These are phyloP conservation scores for Neotoxoptera formosana DNA, from an alignment of 1,140 invertebrate species.

Conservation along the genomic window DNA sequence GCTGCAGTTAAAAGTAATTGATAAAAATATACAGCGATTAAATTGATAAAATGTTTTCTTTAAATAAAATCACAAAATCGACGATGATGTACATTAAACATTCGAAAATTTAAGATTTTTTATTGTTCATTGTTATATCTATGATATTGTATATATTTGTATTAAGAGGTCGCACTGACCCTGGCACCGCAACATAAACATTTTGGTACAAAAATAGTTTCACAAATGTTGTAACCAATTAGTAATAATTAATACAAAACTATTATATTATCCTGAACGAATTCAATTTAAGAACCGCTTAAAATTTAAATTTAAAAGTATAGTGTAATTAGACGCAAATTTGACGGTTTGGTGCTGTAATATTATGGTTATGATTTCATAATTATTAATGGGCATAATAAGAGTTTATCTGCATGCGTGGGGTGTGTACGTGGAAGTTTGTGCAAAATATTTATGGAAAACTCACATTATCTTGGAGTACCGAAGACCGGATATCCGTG, in stretches of 20 bases:
- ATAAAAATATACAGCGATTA: too few species aligned
- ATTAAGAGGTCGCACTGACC: too few species aligned
- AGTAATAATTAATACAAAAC: neutral
- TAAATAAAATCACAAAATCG: too few species aligned
- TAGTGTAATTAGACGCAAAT: neutral
- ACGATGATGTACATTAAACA: too few species aligned
- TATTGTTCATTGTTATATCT: too few species aligned
- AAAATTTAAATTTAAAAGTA: neutral
- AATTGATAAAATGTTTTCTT: too few species aligned
- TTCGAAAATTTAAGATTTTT: too few species aligned
- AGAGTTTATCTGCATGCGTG: neutral
- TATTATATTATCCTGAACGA: neutral
- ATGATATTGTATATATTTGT: too few species aligned
- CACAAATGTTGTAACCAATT: too few species aligned
- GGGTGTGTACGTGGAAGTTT: neutral
- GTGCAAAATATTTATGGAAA: neutral
- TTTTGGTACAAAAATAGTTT: too few species aligned
- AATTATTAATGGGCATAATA: neutral
- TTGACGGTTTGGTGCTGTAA: neutral
- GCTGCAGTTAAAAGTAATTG: too few species aligned
- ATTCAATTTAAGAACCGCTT: neutral
- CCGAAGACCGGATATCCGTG: slow-evolving; percentile 63
- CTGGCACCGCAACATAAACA: too few species aligned
- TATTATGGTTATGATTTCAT: neutral
- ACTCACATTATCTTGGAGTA: slow-evolving; percentile 76